Evolutionary conservation across 2,888 invertebrate genomes (phyloP).

Genomic region (Ophion ventricosus): DNA sequence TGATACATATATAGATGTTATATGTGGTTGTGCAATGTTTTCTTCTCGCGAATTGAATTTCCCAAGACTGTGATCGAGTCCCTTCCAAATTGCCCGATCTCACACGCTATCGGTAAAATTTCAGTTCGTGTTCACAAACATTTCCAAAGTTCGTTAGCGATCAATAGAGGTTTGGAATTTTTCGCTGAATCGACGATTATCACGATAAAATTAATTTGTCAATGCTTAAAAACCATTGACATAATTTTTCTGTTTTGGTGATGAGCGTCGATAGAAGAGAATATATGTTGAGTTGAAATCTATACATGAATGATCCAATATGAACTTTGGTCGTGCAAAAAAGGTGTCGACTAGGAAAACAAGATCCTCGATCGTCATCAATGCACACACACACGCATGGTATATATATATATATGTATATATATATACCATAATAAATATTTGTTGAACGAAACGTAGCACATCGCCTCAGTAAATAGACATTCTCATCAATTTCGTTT

Average conservation of each 20-base stretch:
- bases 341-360: background rate
- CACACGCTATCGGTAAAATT: background rate
- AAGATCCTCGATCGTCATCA: background rate
- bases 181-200: background rate
- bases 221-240: background rate
- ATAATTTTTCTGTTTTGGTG: background rate
- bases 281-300: background rate
- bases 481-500: background rate
- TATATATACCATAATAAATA: background rate
- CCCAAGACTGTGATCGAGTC: background rate
- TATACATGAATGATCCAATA: background rate
- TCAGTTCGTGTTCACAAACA: background rate
- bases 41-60: constrained; percentile 13
- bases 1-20: background rate
- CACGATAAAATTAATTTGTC: background rate
- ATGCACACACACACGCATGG: too few relatives aligned
- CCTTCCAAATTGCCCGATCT: background rate
- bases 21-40: background rate
- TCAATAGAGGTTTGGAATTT: too few relatives aligned
- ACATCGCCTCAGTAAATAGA: background rate
- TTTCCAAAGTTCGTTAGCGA: too few relatives aligned
- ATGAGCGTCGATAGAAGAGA: background rate
- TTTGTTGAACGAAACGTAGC: background rate
- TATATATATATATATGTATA: too few relatives aligned
- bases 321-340: too few relatives aligned